Base-by-base conservation (phyloP, 2,888 invertebrate genomes). In the Noctua pronuba region DNA sequence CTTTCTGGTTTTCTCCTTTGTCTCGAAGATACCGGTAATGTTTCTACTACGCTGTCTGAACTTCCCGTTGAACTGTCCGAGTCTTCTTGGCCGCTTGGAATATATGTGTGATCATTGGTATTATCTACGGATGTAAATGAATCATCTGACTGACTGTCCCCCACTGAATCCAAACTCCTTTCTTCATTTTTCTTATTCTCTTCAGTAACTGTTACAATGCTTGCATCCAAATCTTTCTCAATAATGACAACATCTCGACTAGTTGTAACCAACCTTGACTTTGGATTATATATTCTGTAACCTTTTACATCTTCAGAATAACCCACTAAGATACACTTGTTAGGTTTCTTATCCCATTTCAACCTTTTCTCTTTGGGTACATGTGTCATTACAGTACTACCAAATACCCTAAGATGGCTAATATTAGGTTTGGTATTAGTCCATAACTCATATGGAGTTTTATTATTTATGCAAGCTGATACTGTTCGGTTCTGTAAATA, bases 391-490 rank as follows among this genome's bases (percentile, higher is more conserved):
- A 55, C 73, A 1, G 2, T 16, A 35, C 80, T 77, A 0, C 73
- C 73, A 11, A 80, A 74, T 0, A 73, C 10, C 3, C 73, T 16
- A 0, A 73, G 0, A 64, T 87, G 83, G 6, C 76, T 73, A 76
- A 88, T 77, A 1, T 73, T 77, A 0, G 46, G 49, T 44, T 8
- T 76, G 67, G 8, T 18, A 1, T 41, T 52, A 18, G 77, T 79
- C 86, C 87, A 88, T 10, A 75, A 0, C 55, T 87, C 85, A 85
- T 60, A 84, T 28, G 88, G 85, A 38, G 46, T 46, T 16, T 13
- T 46, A 46, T 16, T 46, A 16, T 41, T 46, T 46, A 46, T 1
- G 16, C 46, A 46, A 46, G 46, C 46, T 16, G 46, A 13, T 46
- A 16, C 16, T 46, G 46, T 16, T 46, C 46, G 13, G 46, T 46